phyloP scores from a whole-genome alignment of 1,140 invertebrate genomes.

The Drosophila kikkawai region DNA sequence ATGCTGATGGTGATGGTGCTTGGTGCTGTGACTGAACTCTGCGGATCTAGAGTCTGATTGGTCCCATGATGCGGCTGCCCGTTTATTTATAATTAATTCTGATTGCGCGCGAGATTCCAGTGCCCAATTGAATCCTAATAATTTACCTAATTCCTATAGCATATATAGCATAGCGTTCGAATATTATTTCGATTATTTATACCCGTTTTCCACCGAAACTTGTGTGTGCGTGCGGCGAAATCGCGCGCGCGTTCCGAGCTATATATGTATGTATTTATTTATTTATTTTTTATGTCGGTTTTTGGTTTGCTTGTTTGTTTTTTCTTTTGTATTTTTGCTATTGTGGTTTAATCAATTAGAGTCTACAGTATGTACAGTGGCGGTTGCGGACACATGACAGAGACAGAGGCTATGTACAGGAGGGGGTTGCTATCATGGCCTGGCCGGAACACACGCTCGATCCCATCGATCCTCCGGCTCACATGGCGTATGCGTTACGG shows the following conservation, averaged over 20 bases:
- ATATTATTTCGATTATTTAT: slow-evolving; percentile 70
- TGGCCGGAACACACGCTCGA: slow-evolving; percentile 62
- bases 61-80: slow-evolving; percentile 74
- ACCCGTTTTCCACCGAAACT: slow-evolving; percentile 85
- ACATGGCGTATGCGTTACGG: slow-evolving; percentile 58
- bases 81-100: slow-evolving; percentile 70
- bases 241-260: slow-evolving; percentile 36
- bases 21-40: slow-evolving; percentile 37
- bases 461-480: slow-evolving; percentile 68
- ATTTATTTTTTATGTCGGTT: slow-evolving; percentile 21
- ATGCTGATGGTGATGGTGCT: background rate
- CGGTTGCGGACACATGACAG: slow-evolving; percentile 32
- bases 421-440: slow-evolving; percentile 45
- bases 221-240: slow-evolving; percentile 60
- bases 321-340: slow-evolving; percentile 1
- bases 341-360: slow-evolving; percentile 49
- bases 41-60: slow-evolving; percentile 64
- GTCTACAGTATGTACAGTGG: slow-evolving; percentile 54
- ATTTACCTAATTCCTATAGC: slow-evolving; percentile 72
- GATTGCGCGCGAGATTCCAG: slow-evolving; percentile 52
- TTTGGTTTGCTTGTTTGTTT: slow-evolving; percentile 15
- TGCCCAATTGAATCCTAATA: slow-evolving; percentile 60
- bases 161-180: slow-evolving; percentile 32
- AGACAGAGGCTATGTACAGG: slow-evolving; percentile 61
- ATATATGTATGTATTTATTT: slow-evolving; percentile 22